A percentile compares a stretch with the other conserved stretches of the same genome.
Evolutionary conservation across 2,888 invertebrate genomes (phyloP).

Genomic region (Marasmarcha lunaedactyla): DNA sequence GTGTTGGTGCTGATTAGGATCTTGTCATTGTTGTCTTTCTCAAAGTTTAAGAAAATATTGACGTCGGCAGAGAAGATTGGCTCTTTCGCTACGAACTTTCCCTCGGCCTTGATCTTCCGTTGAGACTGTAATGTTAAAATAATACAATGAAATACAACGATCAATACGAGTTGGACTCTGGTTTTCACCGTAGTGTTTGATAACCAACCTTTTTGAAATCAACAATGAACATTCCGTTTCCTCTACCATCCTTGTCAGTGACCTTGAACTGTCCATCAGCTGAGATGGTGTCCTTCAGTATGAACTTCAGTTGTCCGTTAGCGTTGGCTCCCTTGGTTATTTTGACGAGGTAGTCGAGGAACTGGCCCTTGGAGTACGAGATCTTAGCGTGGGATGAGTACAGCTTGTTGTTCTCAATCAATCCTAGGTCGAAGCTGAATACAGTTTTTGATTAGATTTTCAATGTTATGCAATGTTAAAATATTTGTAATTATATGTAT

Average conservation of each 20-base stretch:
- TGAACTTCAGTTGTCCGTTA: slow-evolving; percentile 65
- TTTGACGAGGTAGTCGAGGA: slow-evolving; percentile 70
- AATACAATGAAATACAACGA: background rate
- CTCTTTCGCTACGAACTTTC: slow-evolving; percentile 72
- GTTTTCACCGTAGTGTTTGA: too few species aligned
- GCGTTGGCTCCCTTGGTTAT: slow-evolving; percentile 41
- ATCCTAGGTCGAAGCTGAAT: slow-evolving; percentile 53
- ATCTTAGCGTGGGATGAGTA: slow-evolving; percentile 68
- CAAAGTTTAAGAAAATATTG: slow-evolving; percentile 76
- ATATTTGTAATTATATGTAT: background rate
- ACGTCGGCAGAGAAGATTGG: slow-evolving; percentile 72
- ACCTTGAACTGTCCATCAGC: slow-evolving; percentile 74
- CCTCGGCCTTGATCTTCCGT: slow-evolving; percentile 72
- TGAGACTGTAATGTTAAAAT: slow-evolving; percentile 52
- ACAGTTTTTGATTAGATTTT: background rate
- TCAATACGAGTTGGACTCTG: too few species aligned
- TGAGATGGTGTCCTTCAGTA: slow-evolving; percentile 70
- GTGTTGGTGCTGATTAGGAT: slow-evolving; percentile 74
- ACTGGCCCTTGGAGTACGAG: slow-evolving; percentile 46
- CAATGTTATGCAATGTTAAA: too few species aligned
- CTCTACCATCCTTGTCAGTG: slow-evolving; percentile 73
- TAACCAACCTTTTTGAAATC: slow-evolving; percentile 64
- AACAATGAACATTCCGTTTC: slow-evolving; percentile 70
- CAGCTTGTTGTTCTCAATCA: slow-evolving; percentile 44
- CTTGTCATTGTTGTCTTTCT: slow-evolving; percentile 77